These are phyloP conservation scores for Carollia perspicillata DNA, from an alignment of 2,113 vertebrate genomes.

Conservation along the genomic window DNA sequence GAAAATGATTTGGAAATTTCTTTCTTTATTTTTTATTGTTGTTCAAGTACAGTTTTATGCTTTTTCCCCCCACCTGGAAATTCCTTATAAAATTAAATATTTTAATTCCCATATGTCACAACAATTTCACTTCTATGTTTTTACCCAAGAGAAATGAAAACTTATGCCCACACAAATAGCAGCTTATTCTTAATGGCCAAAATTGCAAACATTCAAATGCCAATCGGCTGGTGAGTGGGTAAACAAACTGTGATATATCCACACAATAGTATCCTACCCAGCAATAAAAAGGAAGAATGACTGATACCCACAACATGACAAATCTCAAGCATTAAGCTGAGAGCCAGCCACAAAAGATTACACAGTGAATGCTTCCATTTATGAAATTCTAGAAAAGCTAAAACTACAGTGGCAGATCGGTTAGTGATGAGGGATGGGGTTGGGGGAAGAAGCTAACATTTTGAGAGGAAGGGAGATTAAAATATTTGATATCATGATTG, in stretches of 20 bases:
- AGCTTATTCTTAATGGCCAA: background rate
- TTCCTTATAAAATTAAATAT: background rate
- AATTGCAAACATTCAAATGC: background rate
- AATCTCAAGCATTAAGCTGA: background rate
- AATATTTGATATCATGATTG: background rate
- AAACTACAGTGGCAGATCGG: background rate
- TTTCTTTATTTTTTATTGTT: background rate
- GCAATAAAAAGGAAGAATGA: background rate
- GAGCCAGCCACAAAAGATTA: background rate
- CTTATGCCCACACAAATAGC: background rate
- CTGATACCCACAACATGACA: background rate
- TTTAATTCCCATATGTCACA: background rate
- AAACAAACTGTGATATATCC: background rate
- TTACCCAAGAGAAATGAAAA: background rate
- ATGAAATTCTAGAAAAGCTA: background rate
- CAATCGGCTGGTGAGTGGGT: no score
- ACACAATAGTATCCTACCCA: background rate
- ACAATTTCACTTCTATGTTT: background rate
- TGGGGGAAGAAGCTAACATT: background rate
- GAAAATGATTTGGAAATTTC: background rate
- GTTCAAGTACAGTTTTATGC: no score
- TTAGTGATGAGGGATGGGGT: background rate
- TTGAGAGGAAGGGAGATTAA: background rate
- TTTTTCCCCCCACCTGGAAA: background rate
- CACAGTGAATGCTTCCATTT: background rate